phyloP scores from a whole-genome alignment of 2,113 vertebrate genomes.

The Psittacara wagleri region DNA sequence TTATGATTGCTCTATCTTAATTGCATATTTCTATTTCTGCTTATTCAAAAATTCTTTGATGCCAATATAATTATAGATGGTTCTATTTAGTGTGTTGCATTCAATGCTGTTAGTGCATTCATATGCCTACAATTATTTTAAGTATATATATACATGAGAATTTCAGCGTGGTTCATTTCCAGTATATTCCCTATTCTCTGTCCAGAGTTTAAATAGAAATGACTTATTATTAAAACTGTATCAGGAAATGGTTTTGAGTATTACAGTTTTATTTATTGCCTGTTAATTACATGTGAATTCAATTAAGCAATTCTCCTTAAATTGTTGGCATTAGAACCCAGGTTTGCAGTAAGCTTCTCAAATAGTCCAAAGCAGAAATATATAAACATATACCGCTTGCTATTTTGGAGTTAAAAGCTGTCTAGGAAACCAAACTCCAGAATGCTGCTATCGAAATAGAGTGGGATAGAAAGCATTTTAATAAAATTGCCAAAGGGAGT shows the following conservation, averaged over 20 bases:
- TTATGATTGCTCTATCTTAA: not conserved
- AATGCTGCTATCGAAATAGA: not conserved
- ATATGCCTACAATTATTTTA: not conserved
- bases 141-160: not conserved
- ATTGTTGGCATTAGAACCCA: not conserved
- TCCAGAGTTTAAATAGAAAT: not conserved
- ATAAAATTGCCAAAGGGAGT: conserved; percentile 22
- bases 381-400: not conserved
- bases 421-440: not conserved
- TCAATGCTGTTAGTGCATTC: not conserved
- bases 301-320: not conserved
- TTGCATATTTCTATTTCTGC: not conserved
- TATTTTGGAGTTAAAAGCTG: not conserved
- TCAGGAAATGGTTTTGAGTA: not conserved
- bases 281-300: not conserved
- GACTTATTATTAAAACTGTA: not conserved
- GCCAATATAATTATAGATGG: not conserved
- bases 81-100: not conserved
- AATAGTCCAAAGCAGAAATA: not conserved
- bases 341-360: conserved; percentile 35
- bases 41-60: not conserved
- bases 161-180: not conserved
- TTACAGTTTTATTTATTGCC: not conserved
- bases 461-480: not conserved
- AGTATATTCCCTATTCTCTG: not conserved